Evolutionary conservation across 2,888 invertebrate genomes (phyloP), one percentile per base, ranked within the genome.

Genomic region (Polydrusus tereticollis): DNA sequence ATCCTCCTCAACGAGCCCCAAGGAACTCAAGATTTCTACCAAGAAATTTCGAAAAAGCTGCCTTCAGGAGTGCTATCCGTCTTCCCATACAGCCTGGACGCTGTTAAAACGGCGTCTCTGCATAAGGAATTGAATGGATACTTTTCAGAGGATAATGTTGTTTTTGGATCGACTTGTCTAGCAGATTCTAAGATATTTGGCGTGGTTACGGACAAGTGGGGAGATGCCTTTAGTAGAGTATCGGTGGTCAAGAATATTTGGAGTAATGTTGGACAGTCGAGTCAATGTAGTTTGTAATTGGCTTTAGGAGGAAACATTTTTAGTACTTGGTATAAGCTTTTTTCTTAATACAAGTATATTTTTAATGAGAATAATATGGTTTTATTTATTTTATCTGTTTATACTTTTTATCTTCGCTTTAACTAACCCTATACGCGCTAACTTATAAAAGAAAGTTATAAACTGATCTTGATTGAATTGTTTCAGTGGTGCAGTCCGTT

Each of bases 241-340:
- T 80, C 77, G 10, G 73, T 77, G 60, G 72, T 72, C 14, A 83
- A 83, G 77, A 83, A 82, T 73, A 69, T 83, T 67, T 84, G 82
- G 82, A 77, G 75, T n/a, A 80, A 78, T 75, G 74, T 80, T 66
- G 82, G 82, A 5, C 79, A 81, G 77, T 83, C 83, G 1, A 77
- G 73, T 76, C 76, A 73, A 20, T 79, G 69, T 66, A 78, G 70
- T 69, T 75, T 75, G 21, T 75, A 63, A 43, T 21, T n/a, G n/a
- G n/a, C n/a, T n/a, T n/a, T n/a, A n/a, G n/a, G n/a, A n/a, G n/a
- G n/a, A n/a, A n/a, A n/a, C n/a, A n/a, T n/a, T n/a, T n/a, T n/a
- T n/a, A n/a, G n/a, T n/a, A n/a, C n/a, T n/a, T n/a, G n/a, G n/a
- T n/a, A n/a, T n/a, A n/a, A n/a, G n/a, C n/a, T n/a, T n/a, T n/a